phyloP scores from a whole-genome alignment of 1,140 invertebrate genomes.

The Drosophila sulfurigaster region DNA sequence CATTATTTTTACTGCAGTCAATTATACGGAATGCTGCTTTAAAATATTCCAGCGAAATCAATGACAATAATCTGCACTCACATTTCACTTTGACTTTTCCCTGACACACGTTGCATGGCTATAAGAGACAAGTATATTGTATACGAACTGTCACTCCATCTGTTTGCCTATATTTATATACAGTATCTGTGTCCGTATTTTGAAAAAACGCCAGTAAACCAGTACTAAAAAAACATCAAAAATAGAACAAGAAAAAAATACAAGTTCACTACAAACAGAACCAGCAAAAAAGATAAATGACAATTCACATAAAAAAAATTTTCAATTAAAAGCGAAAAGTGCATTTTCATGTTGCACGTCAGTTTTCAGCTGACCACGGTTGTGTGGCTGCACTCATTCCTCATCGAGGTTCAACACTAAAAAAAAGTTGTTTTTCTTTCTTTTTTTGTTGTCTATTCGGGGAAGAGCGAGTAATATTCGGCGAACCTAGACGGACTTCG shows the following conservation, averaged over 20 bases:
- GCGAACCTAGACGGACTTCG: background rate
- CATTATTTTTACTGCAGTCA: slow-evolving; percentile 66
- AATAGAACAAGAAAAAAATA: background rate
- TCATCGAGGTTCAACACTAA: slow-evolving; percentile 51
- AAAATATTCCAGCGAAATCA: slow-evolving; percentile 67
- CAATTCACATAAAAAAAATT: slow-evolving; percentile 72
- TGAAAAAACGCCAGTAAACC: slow-evolving; percentile 37
- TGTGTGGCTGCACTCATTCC: slow-evolving; percentile 34
- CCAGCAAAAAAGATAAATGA: slow-evolving; percentile 63
- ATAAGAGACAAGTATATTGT: slow-evolving; percentile 38
- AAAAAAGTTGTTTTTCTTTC: slow-evolving; percentile 46
- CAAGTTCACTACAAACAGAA: slow-evolving; percentile 34
- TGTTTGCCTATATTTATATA: slow-evolving; percentile 2
- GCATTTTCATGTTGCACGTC: slow-evolving; percentile 83
- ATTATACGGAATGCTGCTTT: slow-evolving; percentile 30
- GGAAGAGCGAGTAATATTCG: background rate
- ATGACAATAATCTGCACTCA: slow-evolving; percentile 61
- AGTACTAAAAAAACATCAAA: slow-evolving; percentile 49
- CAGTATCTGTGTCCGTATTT: slow-evolving; percentile 23
- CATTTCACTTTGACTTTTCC: slow-evolving; percentile 69
- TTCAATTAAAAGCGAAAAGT: slow-evolving; percentile 83
- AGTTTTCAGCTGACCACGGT: slow-evolving; percentile 49
- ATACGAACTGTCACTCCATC: slow-evolving; percentile 14
- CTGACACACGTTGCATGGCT: slow-evolving; percentile 23
- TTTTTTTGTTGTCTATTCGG: slow-evolving; percentile 10